Evolutionary conservation across 1,140 invertebrate species (phyloP).

Genomic region (Doryteuthis pealeii): DNA sequence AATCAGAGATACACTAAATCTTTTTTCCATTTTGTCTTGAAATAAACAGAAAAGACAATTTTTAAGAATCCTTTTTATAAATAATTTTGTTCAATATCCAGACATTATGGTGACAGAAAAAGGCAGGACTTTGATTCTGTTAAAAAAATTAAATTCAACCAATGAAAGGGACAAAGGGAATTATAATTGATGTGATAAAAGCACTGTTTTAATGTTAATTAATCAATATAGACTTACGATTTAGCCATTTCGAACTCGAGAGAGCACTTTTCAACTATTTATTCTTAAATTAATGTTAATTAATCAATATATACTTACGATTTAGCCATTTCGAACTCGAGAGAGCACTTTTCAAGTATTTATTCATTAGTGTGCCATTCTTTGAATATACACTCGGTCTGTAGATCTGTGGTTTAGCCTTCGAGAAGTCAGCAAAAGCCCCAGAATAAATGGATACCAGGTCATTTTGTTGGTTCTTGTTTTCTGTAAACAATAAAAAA

Average conservation of each 20-base stretch:
- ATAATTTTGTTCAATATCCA: too few relatives aligned
- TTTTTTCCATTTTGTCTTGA: too few relatives aligned
- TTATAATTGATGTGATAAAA: too few relatives aligned
- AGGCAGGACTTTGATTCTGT: too few relatives aligned
- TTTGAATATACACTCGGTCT: constrained; percentile 24
- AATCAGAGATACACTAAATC: too few relatives aligned
- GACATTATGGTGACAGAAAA: too few relatives aligned
- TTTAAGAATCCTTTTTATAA: too few relatives aligned
- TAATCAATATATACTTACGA: constrained; percentile 23
- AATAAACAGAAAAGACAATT: too few relatives aligned
- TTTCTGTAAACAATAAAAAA: neutral
- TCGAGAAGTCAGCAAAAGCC: constrained; percentile 32
- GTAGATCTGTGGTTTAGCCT: constrained; percentile 32
- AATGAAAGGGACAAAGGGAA: too few relatives aligned
- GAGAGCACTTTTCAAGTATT: constrained; percentile 27
- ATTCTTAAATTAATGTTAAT: neutral
- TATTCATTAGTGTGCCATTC: constrained; percentile 19
- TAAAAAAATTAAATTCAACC: too few relatives aligned
- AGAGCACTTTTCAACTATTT: constrained; percentile 26
- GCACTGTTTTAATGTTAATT: too few relatives aligned
- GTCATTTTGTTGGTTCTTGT: constrained; percentile 29
- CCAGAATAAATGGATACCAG: constrained; percentile 31
- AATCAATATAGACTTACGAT: constrained; percentile 27
- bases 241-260: constrained; percentile 33
- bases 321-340: constrained; percentile 35